These are phyloP conservation scores for Dolichomitus sp. DNA, from an alignment of 2,888 invertebrate species.

Conservation along the genomic window DNA sequence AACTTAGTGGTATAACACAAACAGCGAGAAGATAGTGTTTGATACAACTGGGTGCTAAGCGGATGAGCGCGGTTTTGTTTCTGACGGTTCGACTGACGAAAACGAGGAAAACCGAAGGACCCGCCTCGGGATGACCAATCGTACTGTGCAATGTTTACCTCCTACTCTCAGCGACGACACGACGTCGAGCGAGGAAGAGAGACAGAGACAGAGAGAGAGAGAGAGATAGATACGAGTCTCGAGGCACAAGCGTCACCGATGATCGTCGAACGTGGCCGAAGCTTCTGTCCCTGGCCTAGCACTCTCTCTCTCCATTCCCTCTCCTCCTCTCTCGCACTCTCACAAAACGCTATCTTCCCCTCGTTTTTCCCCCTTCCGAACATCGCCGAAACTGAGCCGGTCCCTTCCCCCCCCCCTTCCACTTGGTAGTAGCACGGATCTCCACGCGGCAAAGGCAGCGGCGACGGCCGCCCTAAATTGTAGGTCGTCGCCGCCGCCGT, in stretches of 20 bases:
- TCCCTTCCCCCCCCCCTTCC: slow-evolving; percentile 37
- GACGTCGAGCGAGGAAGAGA: slow-evolving; percentile 67
- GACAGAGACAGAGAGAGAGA: slow-evolving; percentile 32
- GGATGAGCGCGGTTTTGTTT: slow-evolving; percentile 66
- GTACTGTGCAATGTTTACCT: slow-evolving; percentile 85
- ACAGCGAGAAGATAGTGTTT: neutral
- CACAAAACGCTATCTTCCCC: neutral
- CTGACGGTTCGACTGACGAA: slow-evolving; percentile 67
- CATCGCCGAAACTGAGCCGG: slow-evolving; percentile 59
- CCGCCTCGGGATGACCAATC: slow-evolving; percentile 84
- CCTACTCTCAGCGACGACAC: slow-evolving; percentile 74
- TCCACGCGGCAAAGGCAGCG: slow-evolving; percentile 72
- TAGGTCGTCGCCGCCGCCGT: slow-evolving; percentile 75
- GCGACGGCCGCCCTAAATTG: slow-evolving; percentile 82
- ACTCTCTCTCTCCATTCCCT: neutral
- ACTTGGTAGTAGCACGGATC: slow-evolving; percentile 27
- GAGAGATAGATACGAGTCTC: neutral
- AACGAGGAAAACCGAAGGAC: slow-evolving; percentile 82
- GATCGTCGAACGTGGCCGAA: slow-evolving; percentile 79
- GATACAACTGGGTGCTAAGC: slow-evolving; percentile 41
- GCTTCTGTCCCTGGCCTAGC: slow-evolving; percentile 55
- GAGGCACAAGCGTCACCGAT: slow-evolving; percentile 68
- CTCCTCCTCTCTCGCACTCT: slow-evolving; percentile 6
- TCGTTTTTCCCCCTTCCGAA: slow-evolving; percentile 10
- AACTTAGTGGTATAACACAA: slow-evolving; percentile 10